Percentiles rank a stretch among this genome's conserved stretches.
Conservation (phyloP, 2,113 vertebrate genomes). For the Mystacornis crossleyi region DNA sequence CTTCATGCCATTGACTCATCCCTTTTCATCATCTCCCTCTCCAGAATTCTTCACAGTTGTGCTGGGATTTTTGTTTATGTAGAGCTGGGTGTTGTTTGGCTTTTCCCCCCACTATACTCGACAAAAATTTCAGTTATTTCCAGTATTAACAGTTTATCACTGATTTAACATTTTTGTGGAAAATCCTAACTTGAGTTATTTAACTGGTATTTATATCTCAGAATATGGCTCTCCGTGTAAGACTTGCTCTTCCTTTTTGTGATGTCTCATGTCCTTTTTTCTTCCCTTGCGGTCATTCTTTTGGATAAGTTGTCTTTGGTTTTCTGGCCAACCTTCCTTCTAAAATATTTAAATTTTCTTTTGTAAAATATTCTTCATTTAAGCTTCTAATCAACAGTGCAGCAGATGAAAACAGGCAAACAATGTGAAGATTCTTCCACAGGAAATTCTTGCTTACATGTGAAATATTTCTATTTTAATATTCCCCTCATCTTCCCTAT, state of each 20-base stretch:
- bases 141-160: not conserved
- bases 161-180: not conserved
- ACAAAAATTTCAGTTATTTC: not conserved
- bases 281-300: not conserved
- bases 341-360: not conserved
- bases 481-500: not conserved
- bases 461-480: not conserved
- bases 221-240: not conserved
- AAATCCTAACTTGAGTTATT: not conserved
- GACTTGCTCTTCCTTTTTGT: not conserved
- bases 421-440: not conserved
- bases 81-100: too few relatives aligned
- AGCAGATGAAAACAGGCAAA: not conserved
- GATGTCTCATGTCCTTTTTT: not conserved
- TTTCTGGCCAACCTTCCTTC: not conserved
- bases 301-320: not conserved
- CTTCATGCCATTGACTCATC: not conserved
- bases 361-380: not conserved
- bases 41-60: not conserved
- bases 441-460: not conserved
- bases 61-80: not conserved
- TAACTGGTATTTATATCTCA: not conserved
- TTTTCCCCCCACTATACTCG: rapidly evolving
- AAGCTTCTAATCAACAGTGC: not conserved
- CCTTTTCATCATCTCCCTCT: not conserved